phyloP scores from a whole-genome alignment of 2,888 invertebrate genomes.

The Diarsia dahlii region DNA sequence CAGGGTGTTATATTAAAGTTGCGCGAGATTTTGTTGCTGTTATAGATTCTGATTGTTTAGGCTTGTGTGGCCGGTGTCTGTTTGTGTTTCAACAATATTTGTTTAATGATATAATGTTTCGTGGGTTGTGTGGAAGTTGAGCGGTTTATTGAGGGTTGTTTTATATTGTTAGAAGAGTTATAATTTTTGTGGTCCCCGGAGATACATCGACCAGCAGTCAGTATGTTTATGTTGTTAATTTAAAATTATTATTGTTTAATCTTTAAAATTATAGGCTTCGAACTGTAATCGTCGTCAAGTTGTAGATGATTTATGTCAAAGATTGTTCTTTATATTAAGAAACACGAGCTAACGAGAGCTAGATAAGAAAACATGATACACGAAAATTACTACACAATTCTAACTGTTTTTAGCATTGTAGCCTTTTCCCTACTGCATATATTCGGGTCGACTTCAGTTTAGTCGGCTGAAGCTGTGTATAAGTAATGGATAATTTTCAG shows the following conservation, averaged over 20 bases:
- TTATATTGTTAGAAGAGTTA: not conserved
- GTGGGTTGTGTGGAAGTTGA: not conserved
- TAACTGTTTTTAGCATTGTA: not conserved
- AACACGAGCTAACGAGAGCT: too few relatives aligned
- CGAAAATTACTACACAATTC: too few relatives aligned
- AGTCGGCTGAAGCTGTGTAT: not conserved
- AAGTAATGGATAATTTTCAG: too few relatives aligned
- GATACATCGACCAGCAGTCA: not conserved
- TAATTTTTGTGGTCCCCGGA: not conserved
- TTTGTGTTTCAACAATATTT: conserved; percentile 39
- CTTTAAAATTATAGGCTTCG: too few relatives aligned
- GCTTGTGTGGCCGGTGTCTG: conserved; percentile 12
- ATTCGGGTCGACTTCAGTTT: not conserved
- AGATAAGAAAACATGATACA: not conserved
- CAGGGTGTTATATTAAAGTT: conserved; percentile 52
- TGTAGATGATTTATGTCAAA: not conserved
- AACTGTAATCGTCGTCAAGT: not conserved
- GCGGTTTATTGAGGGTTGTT: conserved; percentile 4
- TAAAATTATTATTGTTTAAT: too few relatives aligned
- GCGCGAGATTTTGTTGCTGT: conserved; percentile 39
- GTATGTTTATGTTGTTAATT: not conserved
- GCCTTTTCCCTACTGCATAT: not conserved
- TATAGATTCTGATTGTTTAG: conserved; percentile 51
- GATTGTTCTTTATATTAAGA: not conserved
- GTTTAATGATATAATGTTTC: conserved; percentile 23